A percentile compares a stretch with the other conserved stretches of the same genome.
phyloP scores from a whole-genome alignment of 2,113 vertebrate species.

The Aix galericulata region DNA sequence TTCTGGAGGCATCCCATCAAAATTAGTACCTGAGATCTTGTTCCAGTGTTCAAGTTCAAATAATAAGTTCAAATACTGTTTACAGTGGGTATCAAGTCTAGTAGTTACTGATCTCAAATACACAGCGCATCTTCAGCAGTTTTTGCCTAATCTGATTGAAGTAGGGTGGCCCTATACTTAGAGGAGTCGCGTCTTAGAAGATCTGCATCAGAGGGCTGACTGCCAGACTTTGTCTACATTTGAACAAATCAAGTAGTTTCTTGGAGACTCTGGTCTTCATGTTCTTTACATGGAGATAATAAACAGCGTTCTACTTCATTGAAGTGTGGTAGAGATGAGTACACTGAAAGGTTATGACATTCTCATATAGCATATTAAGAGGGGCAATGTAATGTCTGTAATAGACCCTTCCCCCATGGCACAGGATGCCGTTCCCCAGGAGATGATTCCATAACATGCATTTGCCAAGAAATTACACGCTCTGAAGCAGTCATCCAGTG shows the following conservation, averaged over 20 bases:
- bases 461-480: not conserved
- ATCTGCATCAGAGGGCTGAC: not conserved
- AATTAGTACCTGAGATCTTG: too few species aligned
- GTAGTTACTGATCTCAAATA: not conserved
- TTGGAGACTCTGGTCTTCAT: not conserved
- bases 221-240: not conserved
- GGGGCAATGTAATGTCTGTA: not conserved
- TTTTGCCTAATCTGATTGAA: not conserved
- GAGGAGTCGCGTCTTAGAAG: not conserved
- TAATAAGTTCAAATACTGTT: not conserved
- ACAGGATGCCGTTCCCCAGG: not conserved
- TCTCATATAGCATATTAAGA: not conserved
- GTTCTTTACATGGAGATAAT: not conserved
- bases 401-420: not conserved
- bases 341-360: not conserved
- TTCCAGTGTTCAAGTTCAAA: too few species aligned
- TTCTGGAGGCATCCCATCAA: not conserved
- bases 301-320: not conserved
- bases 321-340: not conserved
- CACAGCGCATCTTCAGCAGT: rapidly evolving
- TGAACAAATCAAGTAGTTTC: not conserved
- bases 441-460: not conserved
- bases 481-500: not conserved
- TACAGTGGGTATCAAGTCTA: not conserved
- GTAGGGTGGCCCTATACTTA: not conserved